Conservation (phyloP, 2,797 vertebrate species). For the Paedocypris micromegethes region DNA sequence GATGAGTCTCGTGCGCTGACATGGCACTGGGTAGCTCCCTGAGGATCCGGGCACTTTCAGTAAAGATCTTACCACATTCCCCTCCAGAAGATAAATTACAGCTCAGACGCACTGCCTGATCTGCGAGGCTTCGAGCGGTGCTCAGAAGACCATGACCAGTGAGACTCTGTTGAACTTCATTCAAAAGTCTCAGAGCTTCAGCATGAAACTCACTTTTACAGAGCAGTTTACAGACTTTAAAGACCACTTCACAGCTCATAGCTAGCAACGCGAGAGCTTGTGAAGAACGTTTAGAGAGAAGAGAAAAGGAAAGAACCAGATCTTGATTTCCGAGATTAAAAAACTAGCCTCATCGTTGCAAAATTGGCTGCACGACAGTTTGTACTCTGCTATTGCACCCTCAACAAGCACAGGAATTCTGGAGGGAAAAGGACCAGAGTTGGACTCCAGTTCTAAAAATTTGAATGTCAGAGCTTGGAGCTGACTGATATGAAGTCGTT, state of each 20-base stretch:
- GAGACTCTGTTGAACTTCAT: slow-evolving; percentile 47
- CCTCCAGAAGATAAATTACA: slow-evolving; percentile 33
- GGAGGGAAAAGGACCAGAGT: slow-evolving; percentile 3
- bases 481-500: slow-evolving; percentile 61
- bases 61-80: slow-evolving; percentile 53
- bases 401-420: slow-evolving; percentile 60
- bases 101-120: slow-evolving; percentile 63
- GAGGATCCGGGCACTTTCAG: slow-evolving; percentile 62
- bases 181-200: slow-evolving; percentile 55
- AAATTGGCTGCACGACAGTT: slow-evolving; percentile 48
- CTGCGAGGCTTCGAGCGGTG: slow-evolving; percentile 58
- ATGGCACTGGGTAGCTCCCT: slow-evolving; percentile 44
- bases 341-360: slow-evolving; percentile 62
- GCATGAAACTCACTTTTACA: slow-evolving; percentile 62
- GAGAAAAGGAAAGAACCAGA: slow-evolving; percentile 39
- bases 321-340: slow-evolving; percentile 54
- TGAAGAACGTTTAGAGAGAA: background rate
- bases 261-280: slow-evolving; percentile 31
- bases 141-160: slow-evolving; percentile 22
- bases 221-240: slow-evolving; percentile 65
- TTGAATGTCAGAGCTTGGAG: slow-evolving; percentile 78
- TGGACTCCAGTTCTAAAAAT: slow-evolving; percentile 67
- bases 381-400: slow-evolving; percentile 63
- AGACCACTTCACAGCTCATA: slow-evolving; percentile 66
- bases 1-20: slow-evolving; percentile 49